Evolutionary conservation across 2,888 invertebrate species (phyloP), one percentile per base, ranked within the genome.

Genomic region (Elysia crispata): DNA sequence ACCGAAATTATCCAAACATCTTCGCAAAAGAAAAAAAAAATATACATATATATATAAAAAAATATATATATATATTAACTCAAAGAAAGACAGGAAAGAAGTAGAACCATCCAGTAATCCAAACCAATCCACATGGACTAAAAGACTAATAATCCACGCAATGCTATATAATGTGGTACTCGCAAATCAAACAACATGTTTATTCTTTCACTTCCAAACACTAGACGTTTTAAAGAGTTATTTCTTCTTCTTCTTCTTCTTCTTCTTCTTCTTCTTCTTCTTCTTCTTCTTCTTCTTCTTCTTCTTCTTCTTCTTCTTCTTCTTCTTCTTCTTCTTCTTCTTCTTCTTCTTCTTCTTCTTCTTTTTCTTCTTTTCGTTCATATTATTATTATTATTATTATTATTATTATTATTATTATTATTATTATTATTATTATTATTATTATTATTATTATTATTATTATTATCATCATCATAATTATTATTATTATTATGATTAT

Each of bases 381-480:
- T 20, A 69, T 15, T 33, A 69, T 6, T 1, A 69, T n/a, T 33
- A 69, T n/a, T 33, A 33, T 33, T 33, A 1, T 33, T 30, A 69
- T n/a, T 33, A 11, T 33, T 69, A 33, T 41, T 69, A 33, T 33
- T 69, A 33, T 33, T 20, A 49, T 33, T 30, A 15, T 33, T 30
- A 3, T 60, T 15, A 75, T 75, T 0, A 1, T 20, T 15, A 60
- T 20, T 6, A 5, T 41, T n/a, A 70, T 73, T 50, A 73, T 73
- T 50, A 73, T 49, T 50, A 73, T 73, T 50, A 73, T 73, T 50
- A 73, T 73, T 50, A 73, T 73, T 50, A 73, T 73, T 50, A 73
- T 73, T 50, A 73, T 73, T 50, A 73, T 73, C 73, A 73, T 73
- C 73, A 73, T 73, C 73, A 73, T 73, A 49, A 73, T 73, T 50